Evolutionary conservation across 2,888 invertebrate genomes (phyloP), one percentile per base, ranked within the genome.

Genomic region (Myopa testacea): DNA sequence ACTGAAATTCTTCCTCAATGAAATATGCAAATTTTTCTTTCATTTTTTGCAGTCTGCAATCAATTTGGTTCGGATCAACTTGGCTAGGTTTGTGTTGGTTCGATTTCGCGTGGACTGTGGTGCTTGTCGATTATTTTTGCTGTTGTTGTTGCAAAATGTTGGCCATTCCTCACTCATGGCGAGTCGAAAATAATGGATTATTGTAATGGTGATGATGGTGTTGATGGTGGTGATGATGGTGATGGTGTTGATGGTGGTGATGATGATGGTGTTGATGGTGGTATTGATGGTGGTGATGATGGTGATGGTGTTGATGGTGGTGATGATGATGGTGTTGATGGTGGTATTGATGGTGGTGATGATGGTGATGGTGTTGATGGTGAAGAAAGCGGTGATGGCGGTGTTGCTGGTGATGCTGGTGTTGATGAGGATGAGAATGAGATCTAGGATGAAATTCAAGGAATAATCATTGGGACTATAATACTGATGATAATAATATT

Each of bases 1-100:
- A 86, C 86, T 86, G 85, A 87, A 86, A 86, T 87, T 84, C 87
- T 87, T 87, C 84, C 87, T 87, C 87, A 87, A 87, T 87, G 87
- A 87, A 87, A 87, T 87, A 87, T 87, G 87, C 86, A 87, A 86
- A 86, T 86, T 84, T 85, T 74, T 74, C 55, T 50, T 78, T 78
- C 68, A 72, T 71, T 74, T 77, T 75, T 77, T 16, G 55, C 71
- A 40, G 72, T 68, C 60, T 75, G 55, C 58, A 75, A 69, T 69
- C 75, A 68, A 75, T 60, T 69, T 60, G 26, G 60, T 55, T 75
- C 52, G 67, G 52, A 37, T 55, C 60, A 34, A n/a, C 26, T 74
- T 58, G 16, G 55, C 5, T 71, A 8, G 10, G 37, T 67, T 52
- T 52, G 58, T 19, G 10, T 37, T 26, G 65, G 50, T 37, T 74